Evolutionary conservation across 2,888 invertebrate genomes (phyloP), one percentile per base, ranked within the genome.

Genomic region (Mesoligia furuncula): DNA sequence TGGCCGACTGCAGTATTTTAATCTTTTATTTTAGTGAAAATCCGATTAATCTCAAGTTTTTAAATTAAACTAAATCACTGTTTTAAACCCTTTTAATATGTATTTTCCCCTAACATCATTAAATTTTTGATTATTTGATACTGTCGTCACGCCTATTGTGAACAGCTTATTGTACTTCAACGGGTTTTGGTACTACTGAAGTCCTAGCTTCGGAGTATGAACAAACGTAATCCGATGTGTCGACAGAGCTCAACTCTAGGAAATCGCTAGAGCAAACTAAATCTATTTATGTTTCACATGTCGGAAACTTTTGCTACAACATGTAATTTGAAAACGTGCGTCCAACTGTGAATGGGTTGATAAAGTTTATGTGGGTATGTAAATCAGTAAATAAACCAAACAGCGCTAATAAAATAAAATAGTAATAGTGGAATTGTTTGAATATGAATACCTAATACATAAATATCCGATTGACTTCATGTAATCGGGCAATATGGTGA

Each of bases 211-310:
- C 45, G 39, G 54, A 73, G 73, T 82, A 82, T 71, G 69, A 81
- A 76, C 70, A 85, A 82, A 73, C 62, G 70, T 82, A 77, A 77
- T 73, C 77, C 73, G 36, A 62, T 27, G 70, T 81, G 80, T 74
- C 66, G 69, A 54, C 83, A 71, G 57, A 67, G 67, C 62, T 82
- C 59, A 73, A 73, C 70, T 71, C 45, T 61, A 71, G 61, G n/a
- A 62, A 85, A 82, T 73, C 73, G 51, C 85, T 65, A 70, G 57
- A 39, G 45, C 69, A 72, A 82, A 81, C 81, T 72, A 71, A 71
- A 74, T 80, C 57, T 85, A 71, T 82, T 81, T 81, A 72, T 57
- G 72, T 68, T 81, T 65, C 62, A 51, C 84, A 48, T 68, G 59
- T 39, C 69, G 45, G 51, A 36, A 71, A 81, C 59, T 75, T 81